Evolutionary conservation across 2,113 vertebrate genomes (phyloP), one percentile per base, ranked within the genome.

Genomic region (Carollia perspicillata): DNA sequence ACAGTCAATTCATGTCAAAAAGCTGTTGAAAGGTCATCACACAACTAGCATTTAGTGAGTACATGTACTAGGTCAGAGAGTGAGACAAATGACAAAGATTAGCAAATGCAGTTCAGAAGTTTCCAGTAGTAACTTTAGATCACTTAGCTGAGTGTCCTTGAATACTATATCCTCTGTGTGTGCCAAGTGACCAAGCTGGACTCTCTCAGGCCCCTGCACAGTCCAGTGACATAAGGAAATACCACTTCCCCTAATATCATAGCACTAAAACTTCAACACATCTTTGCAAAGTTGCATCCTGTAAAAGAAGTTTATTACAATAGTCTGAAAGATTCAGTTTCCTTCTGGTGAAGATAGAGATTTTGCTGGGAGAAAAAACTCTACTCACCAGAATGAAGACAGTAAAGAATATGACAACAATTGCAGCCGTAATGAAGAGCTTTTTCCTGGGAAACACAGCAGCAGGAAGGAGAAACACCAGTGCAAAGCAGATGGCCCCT

Each of bases 341-440:
- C 63, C 44, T 66, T 37, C 49, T 3, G 18, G 18, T 3, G 7
- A 20, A 69, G 8, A 2, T 28, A 85, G 2, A 30, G 26, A 37
- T 6, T 14, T 3, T 58, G 22, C 55, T 18, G 23, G 51, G 26
- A 86, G 95, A 65, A 47, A 94, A 93, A 1, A 23, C 63, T 77
- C 10, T 13, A 89, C 97, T 96, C 97, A 99, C 99, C 99, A 99
- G 99, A 94, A 99, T 98, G 96, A 99, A 99, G 91, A 99, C 99
- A 0, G 99, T 99, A 72, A 99, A 99, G 96, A 99, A 98, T 97
- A 99, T 99, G 84, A 99, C 97, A n/a, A 98, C 99, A 0, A 99
- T 99, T 12, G 99, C 99, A 83, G 99, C 98, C 0, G 99, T 99
- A 95, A 99, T 98, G 88, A 99, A 99, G 35, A 99, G 98, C 84